Evolutionary conservation across 2,888 invertebrate species (phyloP), one percentile per base, ranked within the genome.

Genomic region (Monoplex corrugatus): DNA sequence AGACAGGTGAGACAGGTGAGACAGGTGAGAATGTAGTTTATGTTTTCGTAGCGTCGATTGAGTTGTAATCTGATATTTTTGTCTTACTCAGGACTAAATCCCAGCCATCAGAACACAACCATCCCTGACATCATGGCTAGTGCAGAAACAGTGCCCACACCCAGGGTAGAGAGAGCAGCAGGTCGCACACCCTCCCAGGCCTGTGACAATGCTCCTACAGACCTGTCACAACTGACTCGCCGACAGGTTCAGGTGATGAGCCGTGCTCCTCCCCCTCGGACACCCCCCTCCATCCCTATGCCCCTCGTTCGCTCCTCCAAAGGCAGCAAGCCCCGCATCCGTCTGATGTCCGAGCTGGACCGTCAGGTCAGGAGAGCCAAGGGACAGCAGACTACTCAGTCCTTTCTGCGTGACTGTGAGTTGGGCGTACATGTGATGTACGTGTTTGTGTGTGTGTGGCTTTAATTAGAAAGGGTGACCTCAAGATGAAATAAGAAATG

Each of bases 241-340:
- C 90, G 92, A 82, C 93, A 92, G 86, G 93, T 90, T 83, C 93
- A 93, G 75, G 89, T 92, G 83, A 92, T 93, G 50, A 92, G 92
- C 63, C 93, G 91, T 44, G 92, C 92, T 16, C 93, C 93, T 5
- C 94, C 94, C n/a, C 89, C 93, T 38, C 91, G 94, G 68, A 94
- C 95, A 0, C 93, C 95, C 72, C 63, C 63, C 63, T 68, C 63
- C 63, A 68, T 10, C 95, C 95, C 8, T 95, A 95, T 0, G 95
- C 95, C 44, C 95, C 95, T 28, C 92, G 92, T 86, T 92, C 93
- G 32, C 38, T 38, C 75, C 75, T 23, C 23, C 6, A 28, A 2
- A 23, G 19, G 23, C 28, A 40, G 19, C 28, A 32, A 16, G 75
- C 78, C 78, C 78, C 40, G 78, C 28, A 43, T 80, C 5, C 32